Base-by-base conservation (phyloP, 2,113 vertebrate genomes). In the Peromyscus polionotus region DNA sequence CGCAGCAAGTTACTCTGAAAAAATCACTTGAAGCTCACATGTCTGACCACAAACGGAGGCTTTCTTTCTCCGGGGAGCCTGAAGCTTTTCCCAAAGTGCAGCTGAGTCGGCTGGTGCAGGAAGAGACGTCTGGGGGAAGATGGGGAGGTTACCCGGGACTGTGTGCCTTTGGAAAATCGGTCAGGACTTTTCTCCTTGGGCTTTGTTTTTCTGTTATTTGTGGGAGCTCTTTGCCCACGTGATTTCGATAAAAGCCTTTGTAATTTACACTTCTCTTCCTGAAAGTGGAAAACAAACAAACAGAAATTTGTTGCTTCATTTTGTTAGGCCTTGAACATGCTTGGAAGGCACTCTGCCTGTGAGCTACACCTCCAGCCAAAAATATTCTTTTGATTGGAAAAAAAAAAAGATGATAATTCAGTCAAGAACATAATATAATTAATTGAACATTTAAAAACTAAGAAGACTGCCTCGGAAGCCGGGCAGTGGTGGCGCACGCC, bases 21-120 rank as follows among this genome's bases (percentile, higher is more conserved):
- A 68, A 51, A 83, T 22, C 90, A 90, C 67, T 90, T 97, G 36
- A 95, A 80, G 45, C 98, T 98, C 96, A 98, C 97, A 31, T 97
- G 97, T 98, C 96, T 97, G 83, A 98, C 95, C 76, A 98, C 97
- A 95, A 98, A 98, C 7, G 98, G 95, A 80, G 98, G 98, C 57
- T 91, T 97, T 73, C 68, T 89, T 63, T 97, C 95, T n/a, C 45
- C 22, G 36, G 88, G 75, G 45, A 91, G 79, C 89, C 73, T 97
- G 88, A 93, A 89, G 59, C 94, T 76, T 92, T 83, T 93, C 36
- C 88, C 97, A 89, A 97, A 51, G 72, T 76, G 98, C 93, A 95
- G 11, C 2, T 67, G 94, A 73, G 95, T 87, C 11, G 97, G 95
- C 17, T 79, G 77, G 63, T 97, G 93, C 59, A 96, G 93, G 75